Evolutionary conservation across 2,797 vertebrate genomes (phyloP).

Genomic region (Rhabdomys pumilio): DNA sequence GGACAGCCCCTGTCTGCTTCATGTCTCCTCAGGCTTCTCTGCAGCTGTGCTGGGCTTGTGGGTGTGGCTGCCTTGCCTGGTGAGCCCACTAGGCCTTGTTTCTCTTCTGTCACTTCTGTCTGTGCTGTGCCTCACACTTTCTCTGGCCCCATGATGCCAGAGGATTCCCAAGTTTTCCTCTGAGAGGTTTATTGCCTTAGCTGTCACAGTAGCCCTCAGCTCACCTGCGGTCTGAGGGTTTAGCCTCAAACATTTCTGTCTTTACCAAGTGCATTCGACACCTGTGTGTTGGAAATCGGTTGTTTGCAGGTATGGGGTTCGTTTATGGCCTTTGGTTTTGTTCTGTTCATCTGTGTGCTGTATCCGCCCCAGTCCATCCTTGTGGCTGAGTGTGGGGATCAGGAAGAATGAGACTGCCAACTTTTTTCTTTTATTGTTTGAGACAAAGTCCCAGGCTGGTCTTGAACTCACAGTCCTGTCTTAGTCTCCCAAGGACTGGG

Average conservation of each 20-base stretch:
- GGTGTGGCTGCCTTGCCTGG: neutral
- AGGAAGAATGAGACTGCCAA: neutral
- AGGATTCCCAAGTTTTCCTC: no score
- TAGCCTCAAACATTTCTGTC: neutral
- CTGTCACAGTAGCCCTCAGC: no score
- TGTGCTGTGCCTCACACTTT: neutral
- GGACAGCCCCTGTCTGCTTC: neutral
- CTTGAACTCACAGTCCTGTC: neutral
- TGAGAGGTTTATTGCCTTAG: no score
- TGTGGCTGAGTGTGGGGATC: neutral
- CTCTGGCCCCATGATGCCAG: neutral
- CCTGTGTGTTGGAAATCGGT: neutral
- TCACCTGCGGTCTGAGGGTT: neutral
- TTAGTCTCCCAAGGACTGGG: neutral
- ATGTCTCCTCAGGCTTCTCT: neutral
- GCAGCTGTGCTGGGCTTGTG: neutral
- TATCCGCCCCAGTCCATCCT: neutral
- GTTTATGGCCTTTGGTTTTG: neutral
- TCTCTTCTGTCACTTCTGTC: neutral
- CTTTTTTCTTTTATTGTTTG: neutral
- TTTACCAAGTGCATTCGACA: neutral
- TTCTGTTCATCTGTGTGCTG: neutral
- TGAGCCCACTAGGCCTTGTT: neutral
- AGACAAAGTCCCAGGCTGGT: neutral
- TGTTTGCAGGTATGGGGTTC: neutral